phyloP scores from a whole-genome alignment of 2,113 vertebrate genomes.

The Phycodurus eques region DNA sequence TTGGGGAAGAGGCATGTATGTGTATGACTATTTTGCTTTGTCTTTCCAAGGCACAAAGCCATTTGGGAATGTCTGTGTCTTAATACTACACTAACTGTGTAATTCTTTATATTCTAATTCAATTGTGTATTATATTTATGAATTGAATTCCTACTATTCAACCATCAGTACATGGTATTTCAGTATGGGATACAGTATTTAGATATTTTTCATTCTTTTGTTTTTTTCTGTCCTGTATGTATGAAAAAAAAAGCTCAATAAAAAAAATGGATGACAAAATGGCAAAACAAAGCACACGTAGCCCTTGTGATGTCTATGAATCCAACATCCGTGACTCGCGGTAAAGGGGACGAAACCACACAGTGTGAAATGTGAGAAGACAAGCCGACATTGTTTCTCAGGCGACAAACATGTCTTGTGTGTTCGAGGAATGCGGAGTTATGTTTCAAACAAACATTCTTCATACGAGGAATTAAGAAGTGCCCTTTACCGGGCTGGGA shows the following conservation, averaged over 20 bases:
- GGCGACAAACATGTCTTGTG: constrained; percentile 62
- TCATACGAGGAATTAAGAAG: constrained; percentile 40
- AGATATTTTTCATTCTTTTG: too few species aligned
- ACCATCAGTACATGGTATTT: background rate
- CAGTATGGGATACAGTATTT: too few species aligned
- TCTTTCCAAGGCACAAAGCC: constrained; percentile 30
- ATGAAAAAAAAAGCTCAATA: too few species aligned
- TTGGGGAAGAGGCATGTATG: constrained; percentile 19
- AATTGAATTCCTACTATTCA: background rate
- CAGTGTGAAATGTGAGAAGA: constrained; percentile 75
- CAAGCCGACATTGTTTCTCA: constrained; percentile 73
- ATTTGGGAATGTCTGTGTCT: constrained; percentile 23
- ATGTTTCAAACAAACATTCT: constrained; percentile 51
- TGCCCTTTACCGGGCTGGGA: constrained; percentile 51
- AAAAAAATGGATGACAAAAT: background rate
- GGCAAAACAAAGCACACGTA: constrained; percentile 36
- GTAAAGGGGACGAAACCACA: constrained; percentile 71
- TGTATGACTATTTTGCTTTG: constrained; percentile 27
- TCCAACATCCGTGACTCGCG: constrained; percentile 66
- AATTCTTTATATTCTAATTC: too few species aligned
- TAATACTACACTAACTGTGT: background rate
- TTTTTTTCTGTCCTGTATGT: too few species aligned
- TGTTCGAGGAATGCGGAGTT: constrained; percentile 47
- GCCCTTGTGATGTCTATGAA: constrained; percentile 51
- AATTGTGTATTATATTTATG: too few species aligned